A percentile compares a stretch with the other conserved stretches of the same genome.
These are phyloP conservation scores for Brenthis ino DNA, from an alignment of 2,888 invertebrate species.

Conservation along the genomic window DNA sequence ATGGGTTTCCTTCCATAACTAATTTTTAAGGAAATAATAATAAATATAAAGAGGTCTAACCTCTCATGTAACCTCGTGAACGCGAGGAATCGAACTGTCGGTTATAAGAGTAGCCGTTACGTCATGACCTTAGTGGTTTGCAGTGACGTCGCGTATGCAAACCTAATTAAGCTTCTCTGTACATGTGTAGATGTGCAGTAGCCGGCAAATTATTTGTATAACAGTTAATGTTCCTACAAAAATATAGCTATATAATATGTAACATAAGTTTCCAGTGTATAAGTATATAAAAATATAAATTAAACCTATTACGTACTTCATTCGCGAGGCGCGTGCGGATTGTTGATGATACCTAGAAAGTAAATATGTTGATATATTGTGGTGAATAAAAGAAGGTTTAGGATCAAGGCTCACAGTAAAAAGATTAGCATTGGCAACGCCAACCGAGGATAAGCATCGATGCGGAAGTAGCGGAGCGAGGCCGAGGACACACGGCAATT, in stretches of 20 bases:
- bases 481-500: constrained; percentile 78
- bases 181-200: neutral
- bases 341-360: constrained; percentile 82
- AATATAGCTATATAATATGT: neutral
- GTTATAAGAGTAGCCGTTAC: constrained; percentile 61
- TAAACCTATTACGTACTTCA: constrained; percentile 73
- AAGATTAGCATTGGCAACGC: constrained; percentile 75
- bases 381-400: constrained; percentile 68
- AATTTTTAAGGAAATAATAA: constrained; percentile 33
- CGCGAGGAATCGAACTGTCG: constrained; percentile 32
- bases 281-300: constrained; percentile 47
- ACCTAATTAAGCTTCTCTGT: constrained; percentile 56
- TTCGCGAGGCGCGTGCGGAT: constrained; percentile 78
- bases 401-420: constrained; percentile 73
- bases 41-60: constrained; percentile 23
- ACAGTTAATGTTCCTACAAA: too few relatives aligned
- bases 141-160: constrained; percentile 64
- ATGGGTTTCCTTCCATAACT: constrained; percentile 17
- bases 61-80: constrained; percentile 33
- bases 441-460: constrained; percentile 77
- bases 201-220: neutral
- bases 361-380: constrained; percentile 64
- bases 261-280: constrained; percentile 41
- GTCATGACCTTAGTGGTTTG: constrained; percentile 75
- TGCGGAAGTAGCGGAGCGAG: constrained; percentile 76